A percentile compares a stretch with the other conserved stretches of the same genome.
Evolutionary conservation across 2,888 invertebrate species (phyloP).

Genomic region (Aporophyla nigra): DNA sequence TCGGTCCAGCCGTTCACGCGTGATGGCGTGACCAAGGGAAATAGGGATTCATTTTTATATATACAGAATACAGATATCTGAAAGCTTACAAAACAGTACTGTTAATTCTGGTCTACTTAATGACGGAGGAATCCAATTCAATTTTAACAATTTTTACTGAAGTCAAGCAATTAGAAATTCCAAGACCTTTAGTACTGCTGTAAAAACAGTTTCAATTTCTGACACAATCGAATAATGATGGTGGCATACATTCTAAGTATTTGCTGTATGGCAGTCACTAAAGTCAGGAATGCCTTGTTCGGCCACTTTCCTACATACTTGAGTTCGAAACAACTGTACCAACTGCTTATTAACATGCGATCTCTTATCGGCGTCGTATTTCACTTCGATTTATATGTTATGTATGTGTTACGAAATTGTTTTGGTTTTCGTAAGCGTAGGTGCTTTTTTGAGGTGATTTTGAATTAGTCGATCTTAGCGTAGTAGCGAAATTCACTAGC

Average conservation of each 20-base stretch:
- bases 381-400: conserved; percentile 46
- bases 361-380: conserved; percentile 51
- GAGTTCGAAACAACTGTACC: conserved; percentile 38
- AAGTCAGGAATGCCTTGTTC: conserved; percentile 55
- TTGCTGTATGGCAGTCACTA: conserved; percentile 24
- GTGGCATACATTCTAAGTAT: conserved; percentile 29
- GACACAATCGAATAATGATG: conserved; percentile 2
- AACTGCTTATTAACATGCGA: conserved; percentile 61
- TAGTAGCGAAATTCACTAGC: not conserved
- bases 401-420: conserved; percentile 27
- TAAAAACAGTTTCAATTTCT: conserved; percentile 1
- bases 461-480: not conserved
- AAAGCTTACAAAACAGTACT: not conserved
- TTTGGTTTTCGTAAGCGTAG: not conserved
- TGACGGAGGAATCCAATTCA: not conserved
- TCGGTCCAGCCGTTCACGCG: too few species aligned
- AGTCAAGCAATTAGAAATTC: not conserved
- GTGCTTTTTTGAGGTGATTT: not conserved
- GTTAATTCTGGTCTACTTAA: not conserved
- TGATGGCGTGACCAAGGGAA: too few species aligned
- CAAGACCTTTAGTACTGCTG: not conserved
- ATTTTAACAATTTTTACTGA: not conserved
- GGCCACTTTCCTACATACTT: conserved; percentile 52
- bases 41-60: too few species aligned
- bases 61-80: too few species aligned